Conservation (phyloP, 1,140 invertebrate species). For the Drosophila busckii region DNA sequence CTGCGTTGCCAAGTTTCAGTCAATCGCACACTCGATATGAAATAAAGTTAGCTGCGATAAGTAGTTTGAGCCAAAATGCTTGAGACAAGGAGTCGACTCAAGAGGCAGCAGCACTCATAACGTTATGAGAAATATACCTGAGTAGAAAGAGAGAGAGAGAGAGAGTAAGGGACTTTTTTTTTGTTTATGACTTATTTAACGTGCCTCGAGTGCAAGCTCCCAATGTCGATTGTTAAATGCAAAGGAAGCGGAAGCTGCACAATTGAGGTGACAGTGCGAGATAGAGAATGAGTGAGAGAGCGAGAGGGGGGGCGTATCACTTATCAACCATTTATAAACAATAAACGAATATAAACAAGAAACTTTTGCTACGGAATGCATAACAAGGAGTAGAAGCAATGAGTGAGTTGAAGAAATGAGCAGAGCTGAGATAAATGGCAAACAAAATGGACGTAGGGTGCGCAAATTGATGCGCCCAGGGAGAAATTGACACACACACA, state of each 20-base stretch:
- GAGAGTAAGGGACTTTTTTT: no score
- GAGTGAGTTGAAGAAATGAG: not conserved
- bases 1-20: no score
- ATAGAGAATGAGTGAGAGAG: no score
- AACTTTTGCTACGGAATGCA: slow-evolving; percentile 63
- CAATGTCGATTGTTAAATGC: slow-evolving; percentile 14
- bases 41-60: no score
- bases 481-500: slow-evolving; percentile 23
- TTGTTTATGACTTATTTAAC: no score
- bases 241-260: slow-evolving; percentile 10
- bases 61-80: no score
- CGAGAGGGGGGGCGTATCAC: slow-evolving; percentile 51
- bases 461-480: slow-evolving; percentile 42
- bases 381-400: slow-evolving; percentile 32
- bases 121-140: no score
- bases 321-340: slow-evolving; percentile 75
- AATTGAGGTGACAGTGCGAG: slow-evolving; percentile 1
- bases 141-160: no score
- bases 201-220: no score
- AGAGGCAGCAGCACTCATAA: no score
- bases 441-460: slow-evolving; percentile 63
- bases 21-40: no score
- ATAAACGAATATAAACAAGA: slow-evolving; percentile 75
- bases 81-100: no score
- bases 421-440: slow-evolving; percentile 55